Percentiles rank a stretch among this genome's conserved stretches.
phyloP scores from a whole-genome alignment of 2,113 vertebrate genomes.

The Cnemophilus loriae region DNA sequence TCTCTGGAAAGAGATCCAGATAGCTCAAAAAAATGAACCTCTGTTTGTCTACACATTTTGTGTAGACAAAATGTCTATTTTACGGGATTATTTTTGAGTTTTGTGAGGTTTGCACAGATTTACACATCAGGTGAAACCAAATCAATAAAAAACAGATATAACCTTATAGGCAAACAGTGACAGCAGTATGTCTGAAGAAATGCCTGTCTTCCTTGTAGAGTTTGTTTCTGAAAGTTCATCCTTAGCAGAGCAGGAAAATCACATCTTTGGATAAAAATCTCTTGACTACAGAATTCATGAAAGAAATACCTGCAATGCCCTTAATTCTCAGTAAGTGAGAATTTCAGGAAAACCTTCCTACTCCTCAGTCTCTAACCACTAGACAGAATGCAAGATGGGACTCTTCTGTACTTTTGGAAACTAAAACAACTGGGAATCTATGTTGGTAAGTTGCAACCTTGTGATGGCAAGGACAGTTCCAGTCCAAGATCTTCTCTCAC shows the following conservation, averaged over 20 bases:
- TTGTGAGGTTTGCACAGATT: background rate
- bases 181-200: background rate
- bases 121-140: background rate
- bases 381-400: background rate
- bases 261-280: background rate
- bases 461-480: background rate
- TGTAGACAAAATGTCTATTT: background rate
- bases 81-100: background rate
- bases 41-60: no score
- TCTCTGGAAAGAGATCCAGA: background rate
- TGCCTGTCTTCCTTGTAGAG: background rate
- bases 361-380: background rate
- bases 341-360: background rate
- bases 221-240: background rate
- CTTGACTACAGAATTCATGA: background rate
- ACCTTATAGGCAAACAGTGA: background rate
- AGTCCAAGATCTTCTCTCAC: background rate
- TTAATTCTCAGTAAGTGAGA: background rate
- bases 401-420: background rate
- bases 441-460: background rate
- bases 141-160: background rate
- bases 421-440: background rate
- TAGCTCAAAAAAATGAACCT: background rate
- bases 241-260: background rate
- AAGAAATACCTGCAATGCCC: background rate